Evolutionary conservation across 2,888 invertebrate genomes (phyloP), one percentile per base, ranked within the genome.

Genomic region (Crossocerus cetratus): DNA sequence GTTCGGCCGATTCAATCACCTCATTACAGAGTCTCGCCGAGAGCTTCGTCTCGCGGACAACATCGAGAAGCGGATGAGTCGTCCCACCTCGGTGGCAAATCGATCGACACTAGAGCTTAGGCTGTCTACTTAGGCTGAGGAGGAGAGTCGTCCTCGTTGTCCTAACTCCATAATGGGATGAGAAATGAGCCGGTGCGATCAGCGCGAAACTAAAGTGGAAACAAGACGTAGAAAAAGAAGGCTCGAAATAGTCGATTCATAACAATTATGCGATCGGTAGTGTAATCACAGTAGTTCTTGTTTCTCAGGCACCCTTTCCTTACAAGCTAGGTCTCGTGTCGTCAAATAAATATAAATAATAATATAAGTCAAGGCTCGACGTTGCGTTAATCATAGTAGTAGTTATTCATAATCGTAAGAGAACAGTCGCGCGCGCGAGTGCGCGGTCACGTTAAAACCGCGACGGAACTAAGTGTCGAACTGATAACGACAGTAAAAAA

Each of bases 331-430:
- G 32, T 32, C 32, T 32, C 32, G 32, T 32, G 32, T 74, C 82
- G 71, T 86, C 77, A 86, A 88, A 87, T 88, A 87, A 88, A 88
- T 88, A 88, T 86, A 84, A 86, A 87, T 88, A 85, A 75, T 81
- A 83, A 49, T 49, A 49, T 49, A 49, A 49, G 14, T 49, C 14
- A 49, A 61, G 64, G 23, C 63, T 67, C 59, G 65, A 59, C 56
- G 49, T 63, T 62, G 64, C 69, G 58, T 56, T 54, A 70, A 62
- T 71, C 72, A 62, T 61, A 64, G 45, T 64, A 70, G n/a, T 58
- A 55, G 43, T 71, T 69, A 49, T 49, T 66, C 73, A 69, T 65
- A 71, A 77, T 65, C 54, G 53, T 56, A 60, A 74, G 64, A 82
- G 69, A 2, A 16, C 49, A 49, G 49, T 49, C 16, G n/a, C 16